A percentile compares a stretch with the other conserved stretches of the same genome.
Evolutionary conservation across 2,797 vertebrate species (phyloP).

Genomic region (Mallotus villosus): DNA sequence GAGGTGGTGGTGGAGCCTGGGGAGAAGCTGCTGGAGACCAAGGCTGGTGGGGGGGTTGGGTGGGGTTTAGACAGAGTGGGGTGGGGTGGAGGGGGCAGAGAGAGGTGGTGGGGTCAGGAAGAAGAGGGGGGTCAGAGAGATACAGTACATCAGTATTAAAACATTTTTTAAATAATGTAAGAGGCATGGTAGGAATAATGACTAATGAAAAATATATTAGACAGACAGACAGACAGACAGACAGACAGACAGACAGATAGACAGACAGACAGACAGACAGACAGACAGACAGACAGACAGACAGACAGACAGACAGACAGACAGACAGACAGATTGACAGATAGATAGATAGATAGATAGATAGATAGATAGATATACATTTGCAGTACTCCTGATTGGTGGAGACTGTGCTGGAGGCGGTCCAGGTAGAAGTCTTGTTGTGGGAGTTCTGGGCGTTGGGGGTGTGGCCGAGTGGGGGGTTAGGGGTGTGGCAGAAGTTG

Average conservation of each 20-base stretch:
- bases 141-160: too few species aligned
- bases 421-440: slow-evolving; percentile 89
- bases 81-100: neutral
- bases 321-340: neutral
- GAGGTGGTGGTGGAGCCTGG: slow-evolving; percentile 83
- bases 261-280: neutral
- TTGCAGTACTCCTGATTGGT: slow-evolving; percentile 90
- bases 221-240: neutral
- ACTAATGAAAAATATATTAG: neutral
- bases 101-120: neutral
- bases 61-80: neutral
- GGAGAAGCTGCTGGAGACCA: slow-evolving; percentile 89
- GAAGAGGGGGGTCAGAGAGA: too few species aligned
- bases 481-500: slow-evolving; percentile 86
- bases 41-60: slow-evolving; percentile 66
- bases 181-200: too few species aligned
- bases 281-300: neutral
- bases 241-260: neutral
- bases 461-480: slow-evolving; percentile 80
- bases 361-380: slow-evolving; percentile 69
- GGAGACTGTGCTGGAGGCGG: slow-evolving; percentile 77
- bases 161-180: too few species aligned
- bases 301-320: neutral
- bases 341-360: neutral
- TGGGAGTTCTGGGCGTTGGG: slow-evolving; percentile 79